Evolutionary conservation across 2,888 invertebrate genomes (phyloP).

Genomic region (Leptinotarsa haldemani): DNA sequence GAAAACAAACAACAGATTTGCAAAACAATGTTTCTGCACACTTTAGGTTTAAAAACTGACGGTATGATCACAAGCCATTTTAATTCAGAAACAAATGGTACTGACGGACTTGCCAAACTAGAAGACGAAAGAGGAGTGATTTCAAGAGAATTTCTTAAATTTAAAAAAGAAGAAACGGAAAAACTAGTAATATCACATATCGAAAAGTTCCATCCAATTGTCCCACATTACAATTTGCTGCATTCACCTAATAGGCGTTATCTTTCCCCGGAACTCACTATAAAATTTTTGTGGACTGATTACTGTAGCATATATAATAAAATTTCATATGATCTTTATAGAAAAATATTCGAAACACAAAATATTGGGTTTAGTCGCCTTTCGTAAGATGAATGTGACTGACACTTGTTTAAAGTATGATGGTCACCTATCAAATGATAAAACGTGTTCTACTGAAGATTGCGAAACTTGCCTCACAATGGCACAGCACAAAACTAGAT

Average conservation of each 20-base stretch:
- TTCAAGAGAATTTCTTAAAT: not conserved
- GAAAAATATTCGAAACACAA: conserved; percentile 15
- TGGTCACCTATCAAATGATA: not conserved
- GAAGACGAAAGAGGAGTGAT: not conserved
- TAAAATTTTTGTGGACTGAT: conserved; percentile 15
- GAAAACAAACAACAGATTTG: not conserved
- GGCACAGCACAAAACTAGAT: not conserved
- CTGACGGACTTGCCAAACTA: not conserved
- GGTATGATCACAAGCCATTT: not conserved
- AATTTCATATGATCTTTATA: conserved; percentile 16
- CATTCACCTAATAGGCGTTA: not conserved
- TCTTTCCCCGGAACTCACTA: not conserved
- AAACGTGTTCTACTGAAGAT: not conserved
- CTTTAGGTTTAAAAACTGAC: not conserved
- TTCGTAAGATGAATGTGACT: conserved; percentile 13
- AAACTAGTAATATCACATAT: not conserved
- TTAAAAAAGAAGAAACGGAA: conserved; percentile 1
- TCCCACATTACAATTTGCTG: not conserved
- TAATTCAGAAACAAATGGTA: not conserved
- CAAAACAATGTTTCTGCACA: not conserved
- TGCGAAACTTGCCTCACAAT: conserved; percentile 5
- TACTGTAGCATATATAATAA: conserved; percentile 8
- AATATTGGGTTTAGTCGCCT: conserved; percentile 16
- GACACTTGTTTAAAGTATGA: conserved; percentile 2
- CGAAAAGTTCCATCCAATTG: not conserved